phyloP scores from a whole-genome alignment of 2,888 invertebrate species.

The Lasiommata megera region DNA sequence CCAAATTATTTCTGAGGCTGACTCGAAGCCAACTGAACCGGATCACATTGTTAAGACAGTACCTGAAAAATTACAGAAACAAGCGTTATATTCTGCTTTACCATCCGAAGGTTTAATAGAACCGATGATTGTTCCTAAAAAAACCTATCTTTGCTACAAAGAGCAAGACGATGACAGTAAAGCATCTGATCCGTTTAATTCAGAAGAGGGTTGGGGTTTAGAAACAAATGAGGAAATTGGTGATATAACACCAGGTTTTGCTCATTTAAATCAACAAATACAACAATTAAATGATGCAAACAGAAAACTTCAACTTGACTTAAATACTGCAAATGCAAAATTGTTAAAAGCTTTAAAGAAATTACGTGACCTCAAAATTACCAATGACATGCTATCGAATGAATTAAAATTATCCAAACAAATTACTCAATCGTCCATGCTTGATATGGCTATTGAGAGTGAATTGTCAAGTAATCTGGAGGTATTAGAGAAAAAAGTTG shows the following conservation, averaged over 20 bases:
- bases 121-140: conserved; percentile 73
- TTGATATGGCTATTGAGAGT: conserved; percentile 90
- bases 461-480: conserved; percentile 87
- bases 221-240: conserved; percentile 55
- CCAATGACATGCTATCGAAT: conserved; percentile 82
- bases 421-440: conserved; percentile 79
- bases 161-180: conserved; percentile 41
- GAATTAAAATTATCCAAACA: conserved; percentile 79
- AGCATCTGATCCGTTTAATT: conserved; percentile 64
- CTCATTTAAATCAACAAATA: conserved; percentile 82
- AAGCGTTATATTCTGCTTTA: conserved; percentile 33
- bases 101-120: conserved; percentile 44
- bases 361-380: conserved; percentile 89
- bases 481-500: conserved; percentile 84
- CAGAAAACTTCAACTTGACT: conserved; percentile 81
- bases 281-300: conserved; percentile 81
- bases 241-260: conserved; percentile 64
- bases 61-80: conserved; percentile 44
- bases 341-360: conserved; percentile 90
- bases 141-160: conserved; percentile 77
- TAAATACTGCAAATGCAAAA: conserved; percentile 85
- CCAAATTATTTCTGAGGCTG: conserved; percentile 60
- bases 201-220: conserved; percentile 72
- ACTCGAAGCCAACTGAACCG: conserved; percentile 39
- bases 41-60: conserved; percentile 40